Evolutionary conservation across 2,797 vertebrate species (phyloP).

Genomic region (Iguana delicatissima): DNA sequence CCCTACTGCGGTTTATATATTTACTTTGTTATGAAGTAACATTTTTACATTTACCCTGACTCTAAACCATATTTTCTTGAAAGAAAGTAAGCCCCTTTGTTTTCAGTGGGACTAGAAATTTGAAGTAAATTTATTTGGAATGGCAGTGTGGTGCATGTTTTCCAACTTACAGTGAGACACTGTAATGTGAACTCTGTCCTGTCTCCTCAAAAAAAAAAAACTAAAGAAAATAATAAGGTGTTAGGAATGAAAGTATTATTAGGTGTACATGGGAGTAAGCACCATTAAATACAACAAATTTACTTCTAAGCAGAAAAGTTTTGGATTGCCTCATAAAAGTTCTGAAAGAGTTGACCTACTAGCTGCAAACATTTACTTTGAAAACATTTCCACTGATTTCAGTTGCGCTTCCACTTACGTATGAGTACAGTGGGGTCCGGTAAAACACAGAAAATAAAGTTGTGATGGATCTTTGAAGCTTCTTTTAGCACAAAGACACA

Average conservation of each 20-base stretch:
- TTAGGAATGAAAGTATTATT: background rate
- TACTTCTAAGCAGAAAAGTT: background rate
- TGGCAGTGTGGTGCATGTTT: background rate
- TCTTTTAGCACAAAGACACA: accelerated
- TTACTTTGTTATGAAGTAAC: background rate
- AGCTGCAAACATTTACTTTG: background rate
- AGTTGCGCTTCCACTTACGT: background rate
- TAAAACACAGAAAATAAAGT: background rate
- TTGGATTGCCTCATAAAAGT: background rate
- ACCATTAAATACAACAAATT: background rate
- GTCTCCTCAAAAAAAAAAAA: background rate
- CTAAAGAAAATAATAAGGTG: background rate
- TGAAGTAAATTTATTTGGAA: slow-evolving; percentile 1
- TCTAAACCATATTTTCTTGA: background rate
- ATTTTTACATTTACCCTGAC: background rate
- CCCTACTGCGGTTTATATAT: slow-evolving; percentile 22
- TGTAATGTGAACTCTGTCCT: background rate
- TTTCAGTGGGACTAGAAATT: background rate
- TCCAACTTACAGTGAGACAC: background rate
- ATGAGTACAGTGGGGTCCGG: background rate
- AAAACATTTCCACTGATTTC: slow-evolving; percentile 3
- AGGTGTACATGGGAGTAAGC: background rate
- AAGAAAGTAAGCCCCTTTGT: slow-evolving; percentile 17
- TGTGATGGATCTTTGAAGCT: slow-evolving; percentile 2
- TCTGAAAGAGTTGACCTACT: background rate